Base-by-base conservation (phyloP, 2,888 invertebrate genomes). In the Polydrusus tereticollis region DNA sequence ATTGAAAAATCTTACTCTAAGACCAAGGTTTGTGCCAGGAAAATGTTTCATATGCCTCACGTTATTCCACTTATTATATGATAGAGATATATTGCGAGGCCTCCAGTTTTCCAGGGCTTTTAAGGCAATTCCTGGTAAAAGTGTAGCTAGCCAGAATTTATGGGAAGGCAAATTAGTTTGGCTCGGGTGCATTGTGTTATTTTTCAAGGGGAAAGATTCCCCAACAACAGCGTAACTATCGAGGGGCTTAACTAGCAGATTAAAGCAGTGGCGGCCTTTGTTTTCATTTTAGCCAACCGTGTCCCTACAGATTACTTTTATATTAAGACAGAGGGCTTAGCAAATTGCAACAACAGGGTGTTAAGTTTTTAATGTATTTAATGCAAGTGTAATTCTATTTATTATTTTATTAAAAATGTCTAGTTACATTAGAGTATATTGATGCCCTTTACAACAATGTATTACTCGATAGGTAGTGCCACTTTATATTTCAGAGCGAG, bases 61-160 rank as follows among this genome's bases (percentile, higher is more conserved):
- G 57, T 59, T 60, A 73, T 73, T 55, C 62, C 60, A 69, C 69
- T 73, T 73, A 83, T 83, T 83, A 82, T 82, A 82, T 81, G 83
- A 84, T 84, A 81, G 82, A 83, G 83, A 84, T 83, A 83, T 82
- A 83, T 83, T 78, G 79, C 81, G 78, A 79, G 81, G 79, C 80
- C n/a, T 79, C 78, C 78, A 80, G 78, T 78, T 77, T 78, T 79
- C 69, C 65, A 76, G 77, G 78, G 79, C 80, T 79, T 81, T 80
- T 80, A 76, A 76, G 77, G 80, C 80, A 82, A 82, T 82, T 81
- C 79, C 63, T 67, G 75, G 77, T 76, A 80, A 81, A 81, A 81
- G 78, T 79, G 78, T 77, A 69, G 73, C 68, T 59, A 47, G 50
- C 69, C 23, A 36, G 47, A 69, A 69, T 73, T 73, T 72, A 72